Conservation (phyloP, 2,797 vertebrate genomes). For the Naso thynnoides region DNA sequence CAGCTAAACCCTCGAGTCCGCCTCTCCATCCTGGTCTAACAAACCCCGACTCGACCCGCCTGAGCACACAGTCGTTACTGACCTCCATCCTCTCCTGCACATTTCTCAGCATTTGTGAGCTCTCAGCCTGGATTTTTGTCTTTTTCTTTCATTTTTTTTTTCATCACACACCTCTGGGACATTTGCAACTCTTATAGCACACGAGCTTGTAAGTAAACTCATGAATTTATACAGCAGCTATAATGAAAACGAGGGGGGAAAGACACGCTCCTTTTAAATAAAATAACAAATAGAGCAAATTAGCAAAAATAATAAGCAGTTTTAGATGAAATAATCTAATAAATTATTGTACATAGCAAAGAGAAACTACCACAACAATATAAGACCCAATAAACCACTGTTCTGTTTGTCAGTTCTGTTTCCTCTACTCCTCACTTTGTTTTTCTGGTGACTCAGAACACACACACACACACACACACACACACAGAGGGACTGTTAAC, state of each 20-base stretch:
- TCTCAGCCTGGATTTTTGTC: slow-evolving; percentile 61
- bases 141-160: neutral
- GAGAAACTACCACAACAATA: slow-evolving; percentile 85
- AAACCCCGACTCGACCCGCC: neutral
- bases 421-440: slow-evolving; percentile 42
- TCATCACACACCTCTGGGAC: slow-evolving; percentile 50
- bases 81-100: slow-evolving; percentile 19
- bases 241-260: slow-evolving; percentile 9
- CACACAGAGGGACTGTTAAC: slow-evolving; percentile 12
- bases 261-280: slow-evolving; percentile 31
- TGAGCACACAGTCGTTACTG: slow-evolving; percentile 5
- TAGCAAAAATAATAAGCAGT: slow-evolving; percentile 83
- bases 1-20: slow-evolving; percentile 26
- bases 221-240: slow-evolving; percentile 52
- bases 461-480: slow-evolving; percentile 13
- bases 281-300: slow-evolving; percentile 35
- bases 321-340: slow-evolving; percentile 86
- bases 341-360: slow-evolving; percentile 93
- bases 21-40: neutral
- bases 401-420: slow-evolving; percentile 64
- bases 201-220: slow-evolving; percentile 61
- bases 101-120: slow-evolving; percentile 21
- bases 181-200: slow-evolving; percentile 64
- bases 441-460: slow-evolving; percentile 33
- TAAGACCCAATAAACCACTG: slow-evolving; percentile 75